Percentiles rank a stretch among this genome's conserved stretches.
Evolutionary conservation across 2,797 vertebrate species (phyloP).

Genomic region (Bufotes viridis): DNA sequence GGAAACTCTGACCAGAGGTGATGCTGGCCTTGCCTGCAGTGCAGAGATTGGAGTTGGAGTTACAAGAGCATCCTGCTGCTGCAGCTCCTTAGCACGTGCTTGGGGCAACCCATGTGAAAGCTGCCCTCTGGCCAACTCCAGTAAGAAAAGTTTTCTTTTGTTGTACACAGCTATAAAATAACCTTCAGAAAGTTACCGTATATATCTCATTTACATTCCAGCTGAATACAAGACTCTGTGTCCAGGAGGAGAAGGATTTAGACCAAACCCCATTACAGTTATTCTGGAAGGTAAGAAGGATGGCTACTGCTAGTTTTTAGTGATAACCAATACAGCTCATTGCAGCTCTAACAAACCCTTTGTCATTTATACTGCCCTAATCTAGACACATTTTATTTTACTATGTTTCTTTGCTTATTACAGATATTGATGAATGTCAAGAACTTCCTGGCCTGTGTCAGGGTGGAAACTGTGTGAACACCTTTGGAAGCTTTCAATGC

Average conservation of each 20-base stretch:
- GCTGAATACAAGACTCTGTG: conserved; percentile 95
- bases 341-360: background rate
- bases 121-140: conserved; percentile 86
- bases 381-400: background rate
- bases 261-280: conserved; percentile 91
- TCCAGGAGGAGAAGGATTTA: conserved; percentile 92
- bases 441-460: conserved; percentile 92
- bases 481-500: conserved; percentile 95
- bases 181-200: background rate
- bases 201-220: conserved; percentile 66
- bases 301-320: background rate
- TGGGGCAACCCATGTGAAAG: conserved; percentile 96
- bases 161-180: background rate
- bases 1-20: conserved; percentile 84
- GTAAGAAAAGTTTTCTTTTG: conserved; percentile 72
- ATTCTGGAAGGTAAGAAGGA: conserved; percentile 88
- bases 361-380: background rate
- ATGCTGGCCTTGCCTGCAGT: conserved; percentile 88
- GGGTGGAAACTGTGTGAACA: conserved; percentile 91
- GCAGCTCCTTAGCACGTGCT: conserved; percentile 83
- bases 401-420: background rate
- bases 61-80: conserved; percentile 91
- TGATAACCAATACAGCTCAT: background rate
- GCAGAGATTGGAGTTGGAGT: conserved; percentile 90
- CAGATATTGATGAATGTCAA: conserved; percentile 94